A percentile compares a stretch with the other conserved stretches of the same genome.
These are phyloP conservation scores for Nothobranchius kuhntae DNA, from an alignment of 2,113 vertebrate genomes.

Conservation along the genomic window DNA sequence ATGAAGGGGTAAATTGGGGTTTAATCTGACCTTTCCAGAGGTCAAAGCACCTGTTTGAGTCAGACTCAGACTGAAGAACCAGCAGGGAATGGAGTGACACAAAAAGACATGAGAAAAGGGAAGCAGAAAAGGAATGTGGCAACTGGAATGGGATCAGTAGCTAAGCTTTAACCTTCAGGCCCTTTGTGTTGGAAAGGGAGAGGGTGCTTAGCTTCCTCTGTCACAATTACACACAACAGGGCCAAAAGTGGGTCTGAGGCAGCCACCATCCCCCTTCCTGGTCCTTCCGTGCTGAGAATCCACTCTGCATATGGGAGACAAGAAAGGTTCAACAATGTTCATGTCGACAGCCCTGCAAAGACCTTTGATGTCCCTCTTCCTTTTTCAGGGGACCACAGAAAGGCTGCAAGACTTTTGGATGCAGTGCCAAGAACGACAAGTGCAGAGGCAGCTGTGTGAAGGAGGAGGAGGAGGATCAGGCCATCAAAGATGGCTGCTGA, in stretches of 20 bases:
- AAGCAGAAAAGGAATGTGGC: conserved; percentile 58
- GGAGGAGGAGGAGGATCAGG: conserved; percentile 73
- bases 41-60: conserved; percentile 64
- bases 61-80: conserved; percentile 9
- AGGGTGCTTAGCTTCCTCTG: conserved; percentile 52
- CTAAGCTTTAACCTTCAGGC: conserved; percentile 68
- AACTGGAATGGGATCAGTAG: conserved; percentile 76
- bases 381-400: conserved; percentile 70
- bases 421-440: conserved; percentile 78
- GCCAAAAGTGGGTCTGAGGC: conserved; percentile 48
- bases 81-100: conserved; percentile 39
- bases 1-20: too few species aligned
- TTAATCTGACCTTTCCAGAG: conserved; percentile 57
- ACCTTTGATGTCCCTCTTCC: conserved; percentile 69
- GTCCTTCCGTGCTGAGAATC: conserved; percentile 17
- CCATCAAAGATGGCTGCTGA: conserved; percentile 75
- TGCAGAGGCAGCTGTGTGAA: conserved; percentile 75
- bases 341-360: conserved; percentile 57
- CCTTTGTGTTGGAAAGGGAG: conserved; percentile 65
- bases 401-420: conserved; percentile 74
- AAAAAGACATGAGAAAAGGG: conserved; percentile 36
- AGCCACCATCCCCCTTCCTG: conserved; percentile 9
- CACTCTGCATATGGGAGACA: conserved; percentile 40
- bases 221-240: conserved; percentile 53
- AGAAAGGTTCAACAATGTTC: conserved; percentile 63